Evolutionary conservation across 2,888 invertebrate species (phyloP).

Genomic region (Tanytarsus gracilentus): DNA sequence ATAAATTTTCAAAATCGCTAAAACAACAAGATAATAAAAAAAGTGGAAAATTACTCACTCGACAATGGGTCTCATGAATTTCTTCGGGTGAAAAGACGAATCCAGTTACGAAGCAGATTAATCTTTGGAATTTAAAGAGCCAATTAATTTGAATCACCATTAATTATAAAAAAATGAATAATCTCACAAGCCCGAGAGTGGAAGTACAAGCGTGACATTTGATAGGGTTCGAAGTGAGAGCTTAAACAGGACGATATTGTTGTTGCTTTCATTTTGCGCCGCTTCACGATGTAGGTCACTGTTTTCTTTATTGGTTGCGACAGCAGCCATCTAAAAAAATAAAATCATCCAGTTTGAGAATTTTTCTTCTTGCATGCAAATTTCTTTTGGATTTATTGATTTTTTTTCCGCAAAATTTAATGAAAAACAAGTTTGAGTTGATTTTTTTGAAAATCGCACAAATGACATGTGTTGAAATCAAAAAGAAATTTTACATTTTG

Average conservation of each 20-base stretch:
- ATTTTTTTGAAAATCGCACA: not conserved
- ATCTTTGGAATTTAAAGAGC: no score
- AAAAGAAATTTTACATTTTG: no score
- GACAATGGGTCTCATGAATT: conserved; percentile 91
- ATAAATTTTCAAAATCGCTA: no score
- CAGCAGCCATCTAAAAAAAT: conserved; percentile 23
- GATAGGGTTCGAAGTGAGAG: conserved; percentile 11
- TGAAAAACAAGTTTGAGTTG: not conserved
- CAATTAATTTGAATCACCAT: no score
- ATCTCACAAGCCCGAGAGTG: conserved; percentile 10
- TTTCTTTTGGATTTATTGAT: not conserved
- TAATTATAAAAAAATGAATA: no score
- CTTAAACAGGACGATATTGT: not conserved
- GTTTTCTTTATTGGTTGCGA: not conserved
- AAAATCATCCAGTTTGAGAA: not conserved
- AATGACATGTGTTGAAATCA: not conserved
- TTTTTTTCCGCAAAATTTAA: not conserved
- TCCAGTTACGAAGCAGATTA: conserved; percentile 25
- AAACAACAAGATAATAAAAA: no score
- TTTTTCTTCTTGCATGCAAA: not conserved
- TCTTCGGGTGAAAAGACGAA: conserved; percentile 87
- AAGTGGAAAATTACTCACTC: no score
- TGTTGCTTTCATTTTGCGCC: not conserved
- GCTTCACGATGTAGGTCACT: not conserved
- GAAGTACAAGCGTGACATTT: conserved; percentile 3